A percentile compares a stretch with the other conserved stretches of the same genome.
These are phyloP conservation scores for Stigmatopora nigra DNA, from an alignment of 2,113 vertebrate species.

Conservation along the genomic window DNA sequence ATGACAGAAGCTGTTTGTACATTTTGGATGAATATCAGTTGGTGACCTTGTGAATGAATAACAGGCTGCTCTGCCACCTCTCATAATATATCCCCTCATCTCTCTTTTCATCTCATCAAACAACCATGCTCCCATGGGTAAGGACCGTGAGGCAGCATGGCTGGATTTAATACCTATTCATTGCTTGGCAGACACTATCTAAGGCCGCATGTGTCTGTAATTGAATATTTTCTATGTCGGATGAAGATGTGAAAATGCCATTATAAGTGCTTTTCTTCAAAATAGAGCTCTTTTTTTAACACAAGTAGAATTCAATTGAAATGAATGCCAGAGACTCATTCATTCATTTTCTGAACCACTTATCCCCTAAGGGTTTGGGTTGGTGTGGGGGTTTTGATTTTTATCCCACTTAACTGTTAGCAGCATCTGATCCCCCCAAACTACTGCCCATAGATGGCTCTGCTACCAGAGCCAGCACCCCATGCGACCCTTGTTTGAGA, in stretches of 20 bases:
- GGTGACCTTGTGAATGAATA: constrained; percentile 32
- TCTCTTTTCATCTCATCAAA: constrained; percentile 8
- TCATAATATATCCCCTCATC: not conserved
- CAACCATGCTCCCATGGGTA: not conserved
- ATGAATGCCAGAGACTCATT: not conserved
- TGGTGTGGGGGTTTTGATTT: not conserved
- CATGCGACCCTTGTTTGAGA: not conserved
- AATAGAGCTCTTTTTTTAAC: constrained; percentile 9
- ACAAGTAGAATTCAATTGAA: not conserved
- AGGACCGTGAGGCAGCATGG: constrained; percentile 10
- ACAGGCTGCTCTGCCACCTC: constrained; percentile 5
- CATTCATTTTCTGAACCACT: no score
- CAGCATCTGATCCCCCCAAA: no score
- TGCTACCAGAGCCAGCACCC: no score
- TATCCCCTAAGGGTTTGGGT: no score
- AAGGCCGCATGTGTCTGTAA: constrained; percentile 23
- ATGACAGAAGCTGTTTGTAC: constrained; percentile 8
- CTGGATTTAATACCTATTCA: constrained; percentile 30
- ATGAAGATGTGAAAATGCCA: constrained; percentile 32
- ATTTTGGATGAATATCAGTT: constrained; percentile 19
- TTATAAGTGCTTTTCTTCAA: constrained; percentile 19
- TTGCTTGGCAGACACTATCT: constrained; percentile 25
- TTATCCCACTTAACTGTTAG: no score
- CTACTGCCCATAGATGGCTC: no score
- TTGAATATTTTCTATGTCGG: constrained; percentile 30